Evolutionary conservation across 2,888 invertebrate species (phyloP), one percentile per base, ranked within the genome.

Genomic region (Flabesymbios commensalis): DNA sequence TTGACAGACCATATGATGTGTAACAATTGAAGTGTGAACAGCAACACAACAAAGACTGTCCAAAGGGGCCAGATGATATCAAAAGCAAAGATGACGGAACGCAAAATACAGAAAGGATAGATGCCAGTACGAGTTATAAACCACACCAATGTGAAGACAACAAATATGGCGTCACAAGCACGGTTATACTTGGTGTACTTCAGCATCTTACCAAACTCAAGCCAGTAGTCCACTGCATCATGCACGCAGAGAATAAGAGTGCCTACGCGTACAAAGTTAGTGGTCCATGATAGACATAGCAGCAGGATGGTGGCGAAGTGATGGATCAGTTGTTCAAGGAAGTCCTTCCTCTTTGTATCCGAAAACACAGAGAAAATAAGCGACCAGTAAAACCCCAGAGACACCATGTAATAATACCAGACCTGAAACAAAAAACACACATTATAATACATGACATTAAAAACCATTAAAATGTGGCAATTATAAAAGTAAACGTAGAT

Each of bases 1-100:
- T 75, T 59, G 67, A 72, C 74, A 39, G 78, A 76, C 79, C 79
- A 79, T 59, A 78, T 69, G 29, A 74, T 56, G 54, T 78, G 78
- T 7, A 79, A 71, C 14, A 61, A 57, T 52, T 61, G 61, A 3
- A 64, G 74, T 3, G 72, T 61, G 41, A 73, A 63, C 48, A 78
- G 71, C 57, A 79, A 36, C 39, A 36, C 10, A 36, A 36, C 10
- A 36, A 10, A 36, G 10, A 36, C 10, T 14, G 10, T 14, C 39
- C 39, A 36, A 36, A 10, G 10, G 39, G 39, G 39, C 10, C n/a
- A 36, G 39, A 36, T 36, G 10, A 14, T n/a, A 10, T 14, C 39
- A 10, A n/a, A 36, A 14, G 10, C 39, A n/a, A 36, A 36, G n/a
- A 36, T 36, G 39, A 10, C n/a, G 39, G 10, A 36, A 10, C 39